phyloP scores from a whole-genome alignment of 2,113 vertebrate genomes.

The Synchiropus splendidus region DNA sequence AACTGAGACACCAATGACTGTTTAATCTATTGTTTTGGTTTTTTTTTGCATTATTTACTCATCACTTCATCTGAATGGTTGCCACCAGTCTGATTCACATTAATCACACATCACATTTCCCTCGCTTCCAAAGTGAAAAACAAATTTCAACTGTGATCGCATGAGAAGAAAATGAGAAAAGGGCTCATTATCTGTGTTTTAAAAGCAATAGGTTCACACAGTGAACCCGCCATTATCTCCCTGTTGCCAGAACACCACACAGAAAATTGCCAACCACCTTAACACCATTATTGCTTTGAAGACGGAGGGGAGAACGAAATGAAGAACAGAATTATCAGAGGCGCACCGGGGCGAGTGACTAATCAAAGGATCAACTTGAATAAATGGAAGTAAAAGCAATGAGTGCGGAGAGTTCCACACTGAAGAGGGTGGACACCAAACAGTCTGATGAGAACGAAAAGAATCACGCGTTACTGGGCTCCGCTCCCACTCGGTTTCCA shows the following conservation, averaged over 20 bases:
- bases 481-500: too few species aligned
- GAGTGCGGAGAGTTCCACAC: too few species aligned
- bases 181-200: not conserved
- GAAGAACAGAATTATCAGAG: not conserved
- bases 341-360: not conserved
- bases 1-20: too few species aligned
- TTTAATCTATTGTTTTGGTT: too few species aligned
- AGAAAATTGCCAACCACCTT: not conserved
- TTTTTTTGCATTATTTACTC: too few species aligned
- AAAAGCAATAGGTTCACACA: conserved; percentile 5
- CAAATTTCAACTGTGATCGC: not conserved
- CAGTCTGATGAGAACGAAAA: too few species aligned
- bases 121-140: not conserved
- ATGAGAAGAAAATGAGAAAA: not conserved
- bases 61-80: too few species aligned
- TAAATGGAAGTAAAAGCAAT: too few species aligned
- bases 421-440: too few species aligned
- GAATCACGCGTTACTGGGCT: too few species aligned
- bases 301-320: not conserved
- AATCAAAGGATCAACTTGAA: not conserved
- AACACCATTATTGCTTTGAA: not conserved
- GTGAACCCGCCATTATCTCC: conserved; percentile 1
- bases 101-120: not conserved
- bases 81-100: too few species aligned
- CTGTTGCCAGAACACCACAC: conserved; percentile 2